phyloP scores from a whole-genome alignment of 2,888 invertebrate species.

The Notodonta ziczac region DNA sequence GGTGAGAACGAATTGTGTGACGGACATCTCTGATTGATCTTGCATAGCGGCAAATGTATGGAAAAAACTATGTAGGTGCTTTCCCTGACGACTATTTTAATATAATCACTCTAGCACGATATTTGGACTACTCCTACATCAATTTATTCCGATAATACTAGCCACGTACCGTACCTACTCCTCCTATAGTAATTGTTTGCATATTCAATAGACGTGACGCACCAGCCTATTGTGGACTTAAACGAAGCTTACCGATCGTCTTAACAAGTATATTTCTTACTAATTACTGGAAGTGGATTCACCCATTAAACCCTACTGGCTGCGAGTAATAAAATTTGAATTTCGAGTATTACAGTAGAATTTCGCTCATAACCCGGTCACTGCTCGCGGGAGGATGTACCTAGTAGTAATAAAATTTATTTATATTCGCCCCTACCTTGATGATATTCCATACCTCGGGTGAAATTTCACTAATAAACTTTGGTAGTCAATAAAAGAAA shows the following conservation, averaged over 20 bases:
- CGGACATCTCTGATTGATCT: too few relatives aligned
- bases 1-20: not conserved
- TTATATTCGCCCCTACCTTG: slow-evolving; percentile 1
- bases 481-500: slow-evolving; percentile 76
- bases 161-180: not conserved
- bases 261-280: not conserved
- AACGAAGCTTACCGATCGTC: not conserved
- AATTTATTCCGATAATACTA: too few relatives aligned
- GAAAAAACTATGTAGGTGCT: too few relatives aligned
- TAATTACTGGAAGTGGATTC: slow-evolving; percentile 3
- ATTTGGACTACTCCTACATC: too few relatives aligned
- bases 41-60: too few relatives aligned
- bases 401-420: slow-evolving; percentile 3
- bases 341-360: not conserved
- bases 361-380: slow-evolving; percentile 12
- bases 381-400: slow-evolving; percentile 8
- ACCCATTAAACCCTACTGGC: slow-evolving; percentile 3
- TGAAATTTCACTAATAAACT: slow-evolving; percentile 76
- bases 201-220: slow-evolving; percentile 1
- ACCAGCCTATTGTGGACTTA: not conserved
- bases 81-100: too few relatives aligned
- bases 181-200: not conserved
- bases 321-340: slow-evolving; percentile 14
- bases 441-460: slow-evolving; percentile 46
- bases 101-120: too few relatives aligned